Evolutionary conservation across 2,113 vertebrate species (phyloP).

Genomic region (Lonchura striata): DNA sequence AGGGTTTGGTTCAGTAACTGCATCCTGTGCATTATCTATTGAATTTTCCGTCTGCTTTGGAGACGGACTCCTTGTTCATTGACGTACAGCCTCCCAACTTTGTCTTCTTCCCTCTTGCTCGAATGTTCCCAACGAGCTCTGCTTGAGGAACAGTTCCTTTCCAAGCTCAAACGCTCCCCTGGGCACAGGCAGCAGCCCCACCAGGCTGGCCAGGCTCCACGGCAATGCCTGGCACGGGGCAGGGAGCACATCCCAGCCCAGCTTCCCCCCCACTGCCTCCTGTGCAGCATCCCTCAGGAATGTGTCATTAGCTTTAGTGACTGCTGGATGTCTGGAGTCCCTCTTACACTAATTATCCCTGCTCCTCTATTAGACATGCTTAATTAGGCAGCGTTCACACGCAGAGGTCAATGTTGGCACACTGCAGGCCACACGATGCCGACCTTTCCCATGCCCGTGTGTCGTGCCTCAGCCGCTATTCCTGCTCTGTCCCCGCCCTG

Average conservation of each 20-base stretch:
- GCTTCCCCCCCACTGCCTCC: background rate
- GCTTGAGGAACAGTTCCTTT: background rate
- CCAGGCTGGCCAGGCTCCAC: background rate
- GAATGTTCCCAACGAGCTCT: background rate
- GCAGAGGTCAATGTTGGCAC: background rate
- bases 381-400: conserved; percentile 43
- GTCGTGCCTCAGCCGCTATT: accelerated
- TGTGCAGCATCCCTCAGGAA: background rate
- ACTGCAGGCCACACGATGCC: accelerated
- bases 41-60: background rate
- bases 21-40: accelerated
- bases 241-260: background rate
- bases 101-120: background rate
- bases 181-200: background rate
- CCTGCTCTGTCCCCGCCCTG: background rate
- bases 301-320: background rate
- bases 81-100: background rate
- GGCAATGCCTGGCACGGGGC: background rate
- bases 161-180: background rate
- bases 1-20: background rate
- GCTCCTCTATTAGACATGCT: conserved; percentile 40
- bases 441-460: background rate
- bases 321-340: background rate
- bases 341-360: conserved; percentile 15
- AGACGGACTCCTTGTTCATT: background rate